These are phyloP conservation scores for Paedocypris micromegethes DNA, from an alignment of 2,797 vertebrate species.

Conservation along the genomic window DNA sequence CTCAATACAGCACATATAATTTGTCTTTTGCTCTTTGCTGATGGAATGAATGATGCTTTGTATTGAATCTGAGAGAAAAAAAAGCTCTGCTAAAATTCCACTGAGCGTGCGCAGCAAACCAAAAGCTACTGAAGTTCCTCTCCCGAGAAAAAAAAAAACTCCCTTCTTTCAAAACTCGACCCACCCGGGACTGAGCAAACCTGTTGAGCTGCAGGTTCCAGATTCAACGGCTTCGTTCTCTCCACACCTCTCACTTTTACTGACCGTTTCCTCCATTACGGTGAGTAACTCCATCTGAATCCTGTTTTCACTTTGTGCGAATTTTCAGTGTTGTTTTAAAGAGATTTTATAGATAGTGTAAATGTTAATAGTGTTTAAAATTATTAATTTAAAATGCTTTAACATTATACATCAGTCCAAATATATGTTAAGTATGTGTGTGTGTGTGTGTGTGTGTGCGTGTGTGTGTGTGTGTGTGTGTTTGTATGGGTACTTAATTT, in stretches of 20 bases:
- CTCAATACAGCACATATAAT: no score
- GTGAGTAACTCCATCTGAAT: constrained; percentile 13
- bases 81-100: not conserved
- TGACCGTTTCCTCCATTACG: constrained; percentile 9
- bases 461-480: no score
- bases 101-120: constrained; percentile 32
- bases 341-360: no score
- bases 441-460: no score
- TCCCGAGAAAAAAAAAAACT: constrained; percentile 1
- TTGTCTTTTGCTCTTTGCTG: no score
- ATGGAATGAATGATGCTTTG: no score
- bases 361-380: no score
- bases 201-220: constrained; percentile 47
- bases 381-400: no score
- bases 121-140: constrained; percentile 13
- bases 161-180: constrained; percentile 32
- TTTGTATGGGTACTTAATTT: no score
- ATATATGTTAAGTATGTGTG: no score
- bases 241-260: constrained; percentile 4
- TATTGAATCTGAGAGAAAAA: not conserved
- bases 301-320: not conserved
- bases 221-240: constrained; percentile 33
- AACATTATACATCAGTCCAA: no score
- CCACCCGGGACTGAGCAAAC: constrained; percentile 34
- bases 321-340: not conserved